Percentiles rank a stretch among this genome's conserved stretches.
These are phyloP conservation scores for Yponomeuta malinellus DNA, from an alignment of 2,888 invertebrate species.

Conservation along the genomic window DNA sequence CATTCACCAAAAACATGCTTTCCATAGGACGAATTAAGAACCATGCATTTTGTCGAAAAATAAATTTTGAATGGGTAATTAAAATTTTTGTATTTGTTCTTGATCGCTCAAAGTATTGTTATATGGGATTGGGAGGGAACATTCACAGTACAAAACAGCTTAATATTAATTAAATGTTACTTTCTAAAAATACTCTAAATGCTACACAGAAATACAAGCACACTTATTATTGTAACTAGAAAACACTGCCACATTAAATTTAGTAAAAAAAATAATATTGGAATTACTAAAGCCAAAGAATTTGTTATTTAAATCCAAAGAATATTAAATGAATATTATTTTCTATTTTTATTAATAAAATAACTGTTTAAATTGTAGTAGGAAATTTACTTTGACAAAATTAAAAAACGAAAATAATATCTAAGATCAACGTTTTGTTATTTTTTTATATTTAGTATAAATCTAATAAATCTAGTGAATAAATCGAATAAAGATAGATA, in stretches of 20 bases:
- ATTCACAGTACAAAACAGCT: slow-evolving; percentile 14
- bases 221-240: slow-evolving; percentile 20
- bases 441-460: not conserved
- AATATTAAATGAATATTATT: slow-evolving; percentile 17
- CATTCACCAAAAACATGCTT: slow-evolving; percentile 10
- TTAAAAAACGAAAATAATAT: too few species aligned
- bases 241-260: slow-evolving; percentile 28
- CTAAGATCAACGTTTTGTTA: not conserved
- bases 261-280: slow-evolving; percentile 6
- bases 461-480: not conserved
- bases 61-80: slow-evolving; percentile 13
- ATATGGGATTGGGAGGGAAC: slow-evolving; percentile 42
- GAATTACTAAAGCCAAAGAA: slow-evolving; percentile 29
- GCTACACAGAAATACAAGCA: slow-evolving; percentile 14
- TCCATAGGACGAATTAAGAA: slow-evolving; percentile 1
- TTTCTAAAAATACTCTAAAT: slow-evolving; percentile 7
- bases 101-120: slow-evolving; percentile 65
- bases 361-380: slow-evolving; percentile 20
- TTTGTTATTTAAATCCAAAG: slow-evolving; percentile 14
- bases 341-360: slow-evolving; percentile 26
- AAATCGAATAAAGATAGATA: not conserved
- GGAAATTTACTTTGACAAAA: too few species aligned
- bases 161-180: slow-evolving; percentile 3
- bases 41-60: slow-evolving; percentile 33
- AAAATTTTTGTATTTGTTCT: slow-evolving; percentile 28